Evolutionary conservation across 2,888 invertebrate species (phyloP), one percentile per base, ranked within the genome.

Genomic region (Leptarthrus brevirostris): DNA sequence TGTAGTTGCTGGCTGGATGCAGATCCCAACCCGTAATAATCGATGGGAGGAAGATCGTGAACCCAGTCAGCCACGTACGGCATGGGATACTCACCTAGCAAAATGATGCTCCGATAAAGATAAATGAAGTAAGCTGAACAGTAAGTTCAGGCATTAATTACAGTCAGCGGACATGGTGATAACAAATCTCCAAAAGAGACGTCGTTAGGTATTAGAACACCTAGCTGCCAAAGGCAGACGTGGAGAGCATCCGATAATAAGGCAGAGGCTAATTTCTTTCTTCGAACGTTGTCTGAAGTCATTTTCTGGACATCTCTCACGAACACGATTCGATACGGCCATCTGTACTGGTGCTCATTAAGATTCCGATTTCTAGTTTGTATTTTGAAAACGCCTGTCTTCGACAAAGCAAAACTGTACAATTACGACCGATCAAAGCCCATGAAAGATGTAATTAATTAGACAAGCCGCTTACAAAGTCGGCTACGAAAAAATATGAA

Each of bases 381-480:
- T 74, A 69, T 66, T 66, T 69, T 74, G 74, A 69, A 69, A 74
- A 74, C 54, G 66, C 18, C 64, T 74, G 74, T 72, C 74, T 74
- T 72, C 64, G 64, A 74, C 54, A 53, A 70, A 69, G 54, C 72
- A 58, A 76, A 74, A 72, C 74, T 72, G 58, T 69, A 58, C 74
- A 76, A 76, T 76, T 74, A 74, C n/a, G 56, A 61, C 58, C 69
- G 58, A 70, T 74, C 74, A 76, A 61, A 61, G 61, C 70, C 72
- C 70, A 75, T 66, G 72, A 74, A 76, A 69, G 58, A 74, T 76
- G 74, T 76, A 76, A 76, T 76, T 76, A 76, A 76, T 76, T 76
- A 76, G 72, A 30, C 73, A 61, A 56, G 72, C 49, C 72, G 54
- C 69, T 56, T 72, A 53, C 54, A 53, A 72, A 54, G 58, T 34